Evolutionary conservation across 2,888 invertebrate genomes (phyloP).

Genomic region (Nymphalis urticae): DNA sequence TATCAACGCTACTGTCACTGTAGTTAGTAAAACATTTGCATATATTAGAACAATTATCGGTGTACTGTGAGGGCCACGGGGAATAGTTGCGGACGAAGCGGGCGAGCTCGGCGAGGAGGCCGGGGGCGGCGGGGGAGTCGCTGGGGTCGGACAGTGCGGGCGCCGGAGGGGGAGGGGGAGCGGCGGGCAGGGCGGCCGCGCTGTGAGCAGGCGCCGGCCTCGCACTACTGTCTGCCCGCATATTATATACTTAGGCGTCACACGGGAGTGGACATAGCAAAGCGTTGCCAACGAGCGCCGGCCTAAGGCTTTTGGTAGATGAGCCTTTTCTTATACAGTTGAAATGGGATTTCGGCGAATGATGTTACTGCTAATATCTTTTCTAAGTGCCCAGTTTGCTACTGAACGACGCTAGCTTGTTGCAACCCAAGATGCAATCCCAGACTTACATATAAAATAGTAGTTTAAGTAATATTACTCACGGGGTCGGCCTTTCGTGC

Average conservation of each 20-base stretch:
- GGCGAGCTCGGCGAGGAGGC: not conserved
- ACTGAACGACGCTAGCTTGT: too few species aligned
- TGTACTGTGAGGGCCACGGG: not conserved
- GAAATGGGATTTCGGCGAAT: too few species aligned
- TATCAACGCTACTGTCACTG: too few species aligned
- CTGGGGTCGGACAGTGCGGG: not conserved
- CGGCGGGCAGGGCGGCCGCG: conserved; percentile 6
- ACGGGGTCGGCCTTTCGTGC: conserved; percentile 66
- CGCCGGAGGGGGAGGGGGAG: not conserved
- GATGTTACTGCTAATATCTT: too few species aligned
- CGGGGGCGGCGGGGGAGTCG: not conserved
- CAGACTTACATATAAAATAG: too few species aligned
- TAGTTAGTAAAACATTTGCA: too few species aligned
- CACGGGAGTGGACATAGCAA: not conserved
- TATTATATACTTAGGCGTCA: conserved; percentile 44
- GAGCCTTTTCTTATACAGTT: too few species aligned
- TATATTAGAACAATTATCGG: too few species aligned
- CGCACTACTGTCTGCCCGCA: conserved; percentile 68
- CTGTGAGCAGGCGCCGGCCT: conserved; percentile 22
- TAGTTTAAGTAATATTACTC: conserved; percentile 48
- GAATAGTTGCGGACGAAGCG: conserved; percentile 3
- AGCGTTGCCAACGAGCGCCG: too few species aligned
- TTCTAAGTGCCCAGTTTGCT: too few species aligned
- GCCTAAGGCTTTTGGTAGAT: too few species aligned
- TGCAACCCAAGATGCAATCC: too few species aligned